Base-by-base conservation (phyloP, 2,888 invertebrate genomes). In the Dicycla oo region DNA sequence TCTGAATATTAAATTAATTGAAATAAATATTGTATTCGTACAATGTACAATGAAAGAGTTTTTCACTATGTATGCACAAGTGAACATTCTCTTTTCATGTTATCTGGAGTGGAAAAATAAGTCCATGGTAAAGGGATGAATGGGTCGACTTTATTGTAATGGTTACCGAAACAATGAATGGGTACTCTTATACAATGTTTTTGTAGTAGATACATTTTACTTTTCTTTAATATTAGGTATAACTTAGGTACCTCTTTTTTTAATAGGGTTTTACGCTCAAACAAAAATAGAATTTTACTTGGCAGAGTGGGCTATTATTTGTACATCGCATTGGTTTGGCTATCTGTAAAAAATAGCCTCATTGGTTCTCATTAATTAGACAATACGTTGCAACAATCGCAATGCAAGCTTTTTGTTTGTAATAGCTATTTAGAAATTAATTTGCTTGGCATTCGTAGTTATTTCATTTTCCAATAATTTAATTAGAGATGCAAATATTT, bases 111-210 rank as follows among this genome's bases (percentile, higher is more conserved):
- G 85, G 49, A 80, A 82, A 79, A 63, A 64, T 45, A 71, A 69
- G 71, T 75, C 67, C 70, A 30, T 61, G 58, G 61, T 73, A 71
- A 80, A 75, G 43, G 73, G 53, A 62, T 71, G 63, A 76, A 80
- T 75, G 67, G 70, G 64, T 68, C n/a, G 60, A 34, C 45, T 69
- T 74, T 81, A 82, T 82, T 82, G 71, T 81, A 72, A 74, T 69
- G 62, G 56, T 74, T 69, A 73, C 63, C 57, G 64, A 80, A 81
- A 80, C 80, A 68, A 60, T 72, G 66, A 71, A 80, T 75, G 23
- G 23, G 45, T 69, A 62, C 62, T 68, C 40, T 53, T 45, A 15
- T 57, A 76, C 30, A 53, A 34, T 65, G 23, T 69, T 53, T 74
- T 65, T 68, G 77, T 51, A 20, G 20, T n/a, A 51, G 30, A 51